These are phyloP conservation scores for Caranx ignobilis DNA, from an alignment of 2,113 vertebrate species.

Conservation along the genomic window DNA sequence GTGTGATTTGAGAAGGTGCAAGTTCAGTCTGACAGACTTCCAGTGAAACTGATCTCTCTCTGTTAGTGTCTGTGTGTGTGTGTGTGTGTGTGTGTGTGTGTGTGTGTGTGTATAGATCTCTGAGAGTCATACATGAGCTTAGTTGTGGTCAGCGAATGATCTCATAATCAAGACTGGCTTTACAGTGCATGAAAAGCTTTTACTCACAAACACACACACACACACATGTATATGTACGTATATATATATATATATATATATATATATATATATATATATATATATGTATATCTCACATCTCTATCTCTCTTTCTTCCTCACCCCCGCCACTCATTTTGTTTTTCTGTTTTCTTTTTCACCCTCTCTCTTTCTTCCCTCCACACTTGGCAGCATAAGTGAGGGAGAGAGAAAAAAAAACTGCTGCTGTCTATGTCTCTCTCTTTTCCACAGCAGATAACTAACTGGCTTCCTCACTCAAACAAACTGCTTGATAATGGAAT, in stretches of 20 bases:
- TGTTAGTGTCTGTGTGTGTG: background rate
- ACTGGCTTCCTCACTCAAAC: conserved; percentile 74
- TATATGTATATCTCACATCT: background rate
- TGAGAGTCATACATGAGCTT: conserved; percentile 48
- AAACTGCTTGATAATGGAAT: conserved; percentile 80
- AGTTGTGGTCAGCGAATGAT: conserved; percentile 66
- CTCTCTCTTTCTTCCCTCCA: background rate
- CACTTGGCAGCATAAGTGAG: background rate
- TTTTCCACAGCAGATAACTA: conserved; percentile 66
- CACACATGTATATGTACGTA: background rate
- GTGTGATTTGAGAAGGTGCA: conserved; percentile 27
- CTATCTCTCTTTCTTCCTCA: background rate
- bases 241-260: background rate
- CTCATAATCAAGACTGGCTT: conserved; percentile 61
- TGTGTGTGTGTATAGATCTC: conserved; percentile 15
- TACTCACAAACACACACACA: conserved; percentile 17
- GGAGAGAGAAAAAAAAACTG: conserved; percentile 2
- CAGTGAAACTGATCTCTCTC: background rate
- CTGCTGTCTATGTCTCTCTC: conserved; percentile 11
- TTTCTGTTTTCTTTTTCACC: background rate
- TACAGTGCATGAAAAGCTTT: conserved; percentile 49
- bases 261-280: background rate
- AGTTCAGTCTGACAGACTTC: conserved; percentile 8
- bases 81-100: conserved; percentile 19
- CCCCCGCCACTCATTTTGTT: background rate